Base-by-base conservation (phyloP, 2,797 vertebrate genomes). In the Notolepis coatsorum region DNA sequence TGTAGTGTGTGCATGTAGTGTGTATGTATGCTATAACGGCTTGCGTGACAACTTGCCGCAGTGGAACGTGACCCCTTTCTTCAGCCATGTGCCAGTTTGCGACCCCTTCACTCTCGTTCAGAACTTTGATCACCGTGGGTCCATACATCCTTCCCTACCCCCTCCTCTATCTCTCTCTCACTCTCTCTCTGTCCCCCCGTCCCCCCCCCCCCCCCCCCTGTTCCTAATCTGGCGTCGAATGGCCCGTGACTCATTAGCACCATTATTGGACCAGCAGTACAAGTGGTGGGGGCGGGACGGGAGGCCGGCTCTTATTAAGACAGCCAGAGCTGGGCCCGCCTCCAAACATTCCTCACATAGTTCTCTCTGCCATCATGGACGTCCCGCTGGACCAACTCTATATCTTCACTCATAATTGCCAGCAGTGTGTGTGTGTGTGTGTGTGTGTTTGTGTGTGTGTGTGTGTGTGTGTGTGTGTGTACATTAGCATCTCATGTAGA, bases 241-340 rank as follows among this genome's bases (percentile, higher is more conserved):
- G 60, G 39, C 48, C 71, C 39, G 46, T 62, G 65, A 68, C 81
- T 82, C 83, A 80, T 87, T 84, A 90, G 72, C 65, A 45, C 55
- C 47, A 69, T 75, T 73, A 81, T 68, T 72, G 37, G 69, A 58
- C 60, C 60, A 57, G 8, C 46, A 56, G 76, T 55, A 70, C 58
- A 53, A 72, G 68, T 71, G 71, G 53, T 71, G 51, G 63, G n/a
- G 42, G 45, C 33, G 7, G 35, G 18, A 3, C 61, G 46, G 57
- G 58, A 63, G 56, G 23, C 39, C 47, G 39, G 28, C 46, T 52
- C 57, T 70, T 73, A 84, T 68, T 55, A 64, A 65, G 72, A 60
- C 72, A 68, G 69, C 66, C 50, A 7, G 35, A 61, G 58, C 66
- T 77, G 64, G 46, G 54, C 57, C 69, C 10, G 33, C 23, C 68